Conservation (phyloP, 1,140 invertebrate species). For the Anagrus nilaparvatae region DNA sequence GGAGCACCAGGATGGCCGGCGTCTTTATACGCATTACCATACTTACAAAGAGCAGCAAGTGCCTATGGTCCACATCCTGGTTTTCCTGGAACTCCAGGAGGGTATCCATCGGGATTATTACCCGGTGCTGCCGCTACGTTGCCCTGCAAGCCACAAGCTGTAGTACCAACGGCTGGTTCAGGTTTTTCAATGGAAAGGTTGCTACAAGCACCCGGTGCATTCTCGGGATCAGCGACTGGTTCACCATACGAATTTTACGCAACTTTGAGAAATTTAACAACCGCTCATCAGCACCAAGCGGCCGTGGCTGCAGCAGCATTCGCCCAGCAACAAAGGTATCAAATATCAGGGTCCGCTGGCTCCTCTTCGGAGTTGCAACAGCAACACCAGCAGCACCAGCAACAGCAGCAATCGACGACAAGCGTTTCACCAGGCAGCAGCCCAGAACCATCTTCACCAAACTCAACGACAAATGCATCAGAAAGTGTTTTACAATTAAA, state of each 20-base stretch:
- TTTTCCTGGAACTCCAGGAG: constrained; percentile 28
- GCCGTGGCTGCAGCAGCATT: constrained; percentile 25
- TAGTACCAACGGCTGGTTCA: constrained; percentile 30
- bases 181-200: constrained; percentile 43
- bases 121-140: constrained; percentile 41
- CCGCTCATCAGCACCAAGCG: constrained; percentile 29
- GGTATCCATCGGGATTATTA: constrained; percentile 41
- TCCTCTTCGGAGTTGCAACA: background rate
- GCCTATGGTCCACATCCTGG: constrained; percentile 23
- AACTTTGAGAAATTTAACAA: constrained; percentile 38
- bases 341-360: too few relatives aligned
- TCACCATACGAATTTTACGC: constrained; percentile 42
- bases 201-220: constrained; percentile 27
- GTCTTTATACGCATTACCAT: constrained; percentile 29
- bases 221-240: constrained; percentile 19
- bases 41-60: constrained; percentile 24
- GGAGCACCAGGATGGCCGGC: constrained; percentile 40
- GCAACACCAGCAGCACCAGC: background rate
- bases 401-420: constrained; percentile 31
- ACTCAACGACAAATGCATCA: constrained; percentile 26
- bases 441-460: constrained; percentile 40
- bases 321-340: constrained; percentile 33
- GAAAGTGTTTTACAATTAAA: constrained; percentile 23
- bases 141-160: constrained; percentile 45
- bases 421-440: constrained; percentile 43